Evolutionary conservation across 2,888 invertebrate species (phyloP), one percentile per base, ranked within the genome.

Genomic region (Brachylomia viminalis): DNA sequence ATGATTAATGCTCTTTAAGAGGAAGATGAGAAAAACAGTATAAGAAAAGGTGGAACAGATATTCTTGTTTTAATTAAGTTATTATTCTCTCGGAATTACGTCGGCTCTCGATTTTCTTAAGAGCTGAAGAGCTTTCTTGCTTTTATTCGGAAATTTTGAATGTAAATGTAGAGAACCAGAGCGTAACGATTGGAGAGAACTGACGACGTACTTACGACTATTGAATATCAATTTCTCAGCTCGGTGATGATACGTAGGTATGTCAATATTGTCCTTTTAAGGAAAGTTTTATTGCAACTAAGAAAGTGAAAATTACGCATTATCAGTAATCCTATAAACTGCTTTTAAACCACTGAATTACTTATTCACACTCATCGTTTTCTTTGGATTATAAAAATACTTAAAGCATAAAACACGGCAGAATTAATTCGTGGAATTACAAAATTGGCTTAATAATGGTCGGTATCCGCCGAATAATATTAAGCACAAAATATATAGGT

Each of bases 401-500:
- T 72, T 64, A 49, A 68, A 78, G 64, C 75, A 72, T 82, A 79
- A 77, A 82, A 84, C 82, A 84, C 69, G 75, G 52, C 69, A 69
- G 74, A 88, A 82, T 88, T 85, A 84, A 90, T 88, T 85, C 85
- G 62, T 54, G 79, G 77, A 84, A 84, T 87, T 86, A 85, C 71
- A 82, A 85, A 87, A 88, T 88, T 88, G 79, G 83, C 83, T 85
- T 81, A 79, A 87, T 86, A 89, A 86, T 86, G 73, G 80, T 80
- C 73, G 84, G 75, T 85, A 54, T 85, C 80, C 80, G 64, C 59
- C 61, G 80, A 83, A 80, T 86, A 82, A 84, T 78, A 84, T 70
- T 73, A 68, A 3, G 20, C 17, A 75, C 15, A 20, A 11, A 20
- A 23, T n/a, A 42, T 3, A 15, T 49, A 13, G 6, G 13, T 23